Percentiles rank a stretch among this genome's conserved stretches.
Conservation (phyloP, 1,140 invertebrate species). For the Ceratina calcarata region DNA sequence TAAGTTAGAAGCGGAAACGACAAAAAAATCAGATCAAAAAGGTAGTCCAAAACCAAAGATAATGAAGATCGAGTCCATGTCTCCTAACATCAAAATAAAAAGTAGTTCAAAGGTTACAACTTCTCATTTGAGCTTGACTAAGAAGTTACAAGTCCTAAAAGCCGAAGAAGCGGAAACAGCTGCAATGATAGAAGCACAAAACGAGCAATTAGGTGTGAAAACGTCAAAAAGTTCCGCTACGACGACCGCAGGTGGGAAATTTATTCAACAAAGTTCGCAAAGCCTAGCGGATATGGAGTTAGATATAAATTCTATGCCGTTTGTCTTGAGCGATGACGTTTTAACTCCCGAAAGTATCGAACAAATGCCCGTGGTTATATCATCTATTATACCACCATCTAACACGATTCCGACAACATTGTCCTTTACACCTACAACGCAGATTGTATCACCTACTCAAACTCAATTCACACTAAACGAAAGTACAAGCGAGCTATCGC, state of each 20-base stretch:
- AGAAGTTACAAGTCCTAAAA: slow-evolving; percentile 70
- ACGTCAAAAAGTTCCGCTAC: slow-evolving; percentile 47
- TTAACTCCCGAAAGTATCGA: slow-evolving; percentile 83
- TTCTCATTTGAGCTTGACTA: slow-evolving; percentile 55
- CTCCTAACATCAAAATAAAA: slow-evolving; percentile 62
- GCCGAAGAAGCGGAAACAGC: slow-evolving; percentile 60
- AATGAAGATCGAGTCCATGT: slow-evolving; percentile 71
- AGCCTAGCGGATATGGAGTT: slow-evolving; percentile 83
- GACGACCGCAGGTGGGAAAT: slow-evolving; percentile 63
- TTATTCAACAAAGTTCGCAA: slow-evolving; percentile 71
- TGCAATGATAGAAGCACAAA: slow-evolving; percentile 49
- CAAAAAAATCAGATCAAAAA: slow-evolving; percentile 55
- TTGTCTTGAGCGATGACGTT: slow-evolving; percentile 85
- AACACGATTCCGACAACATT: slow-evolving; percentile 52
- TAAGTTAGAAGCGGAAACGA: slow-evolving; percentile 67
- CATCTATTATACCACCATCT: slow-evolving; percentile 78
- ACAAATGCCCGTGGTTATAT: slow-evolving; percentile 85
- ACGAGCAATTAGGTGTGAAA: slow-evolving; percentile 48
- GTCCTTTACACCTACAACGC: slow-evolving; percentile 60
- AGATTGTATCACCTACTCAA: slow-evolving; percentile 61
- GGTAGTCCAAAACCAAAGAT: slow-evolving; percentile 64
- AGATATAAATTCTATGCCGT: slow-evolving; percentile 88
- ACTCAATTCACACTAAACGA: slow-evolving; percentile 57
- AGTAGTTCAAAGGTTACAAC: slow-evolving; percentile 44
- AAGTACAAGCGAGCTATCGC: slow-evolving; percentile 42